These are phyloP conservation scores for Halcyon chelicuti DNA, from an alignment of 2,797 vertebrate species.

Conservation along the genomic window DNA sequence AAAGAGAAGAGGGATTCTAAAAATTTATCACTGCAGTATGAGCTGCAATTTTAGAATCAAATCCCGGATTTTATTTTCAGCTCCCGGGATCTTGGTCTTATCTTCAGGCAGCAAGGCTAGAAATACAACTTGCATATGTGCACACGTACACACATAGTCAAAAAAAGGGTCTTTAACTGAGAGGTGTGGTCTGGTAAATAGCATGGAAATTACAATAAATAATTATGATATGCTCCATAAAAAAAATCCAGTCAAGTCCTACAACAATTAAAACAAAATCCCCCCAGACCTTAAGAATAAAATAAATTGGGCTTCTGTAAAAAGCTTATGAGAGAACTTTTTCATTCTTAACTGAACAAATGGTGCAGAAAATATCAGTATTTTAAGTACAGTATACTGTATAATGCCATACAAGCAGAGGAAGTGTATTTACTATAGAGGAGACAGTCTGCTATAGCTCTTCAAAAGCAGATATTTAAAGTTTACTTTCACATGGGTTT, in stretches of 20 bases:
- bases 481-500: constrained; percentile 87
- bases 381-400: constrained; percentile 30
- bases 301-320: background rate
- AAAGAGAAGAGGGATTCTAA: background rate
- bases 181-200: background rate
- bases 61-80: background rate
- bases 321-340: background rate
- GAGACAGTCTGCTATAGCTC: constrained; percentile 74
- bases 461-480: constrained; percentile 83
- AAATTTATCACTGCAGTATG: background rate
- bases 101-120: background rate
- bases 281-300: background rate
- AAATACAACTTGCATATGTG: background rate
- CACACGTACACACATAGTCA: rapidly evolving
- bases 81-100: background rate
- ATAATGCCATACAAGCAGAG: constrained; percentile 61
- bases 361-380: background rate
- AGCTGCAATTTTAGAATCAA: background rate
- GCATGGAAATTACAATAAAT: background rate
- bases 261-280: background rate
- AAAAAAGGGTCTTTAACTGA: background rate
- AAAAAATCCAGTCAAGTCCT: background rate
- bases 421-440: constrained; percentile 75
- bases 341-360: background rate
- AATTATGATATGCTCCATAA: background rate